phyloP scores from a whole-genome alignment of 2,797 vertebrate genomes.

The Semotilus atromaculatus region DNA sequence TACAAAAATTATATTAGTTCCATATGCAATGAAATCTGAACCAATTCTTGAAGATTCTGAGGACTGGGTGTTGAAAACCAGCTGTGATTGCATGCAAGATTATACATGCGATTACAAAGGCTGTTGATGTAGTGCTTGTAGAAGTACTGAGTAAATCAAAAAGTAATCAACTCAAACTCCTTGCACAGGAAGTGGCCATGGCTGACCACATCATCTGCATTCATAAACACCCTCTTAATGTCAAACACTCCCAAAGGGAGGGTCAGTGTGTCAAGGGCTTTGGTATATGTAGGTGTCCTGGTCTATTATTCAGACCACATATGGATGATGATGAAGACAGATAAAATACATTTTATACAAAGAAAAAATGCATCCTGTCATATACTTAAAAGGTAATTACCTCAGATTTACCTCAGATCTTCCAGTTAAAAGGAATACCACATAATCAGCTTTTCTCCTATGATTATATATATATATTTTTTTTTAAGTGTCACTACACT shows the following conservation, averaged over 20 bases:
- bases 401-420: neutral
- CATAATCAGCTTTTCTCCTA: neutral
- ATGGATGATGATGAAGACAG: neutral
- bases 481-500: neutral
- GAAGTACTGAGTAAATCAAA: conserved; percentile 35
- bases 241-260: conserved; percentile 25
- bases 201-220: conserved; percentile 40
- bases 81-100: conserved; percentile 29
- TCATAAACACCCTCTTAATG: conserved; percentile 32
- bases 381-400: neutral
- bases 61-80: conserved; percentile 24
- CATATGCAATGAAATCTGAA: conserved; percentile 18
- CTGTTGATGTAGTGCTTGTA: conserved; percentile 36
- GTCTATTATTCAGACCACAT: conserved; percentile 9
- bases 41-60: conserved; percentile 7
- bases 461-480: no score
- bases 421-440: neutral
- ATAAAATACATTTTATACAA: conserved; percentile 19
- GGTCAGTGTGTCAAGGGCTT: conserved; percentile 22
- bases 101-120: conserved; percentile 9
- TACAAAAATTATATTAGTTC: neutral
- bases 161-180: conserved; percentile 31
- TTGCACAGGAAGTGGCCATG: conserved; percentile 32
- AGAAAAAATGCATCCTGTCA: neutral
- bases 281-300: conserved; percentile 10